Percentiles rank a stretch among this genome's conserved stretches.
phyloP scores from a whole-genome alignment of 2,888 invertebrate genomes.

The Amphipyra tragopoginis region DNA sequence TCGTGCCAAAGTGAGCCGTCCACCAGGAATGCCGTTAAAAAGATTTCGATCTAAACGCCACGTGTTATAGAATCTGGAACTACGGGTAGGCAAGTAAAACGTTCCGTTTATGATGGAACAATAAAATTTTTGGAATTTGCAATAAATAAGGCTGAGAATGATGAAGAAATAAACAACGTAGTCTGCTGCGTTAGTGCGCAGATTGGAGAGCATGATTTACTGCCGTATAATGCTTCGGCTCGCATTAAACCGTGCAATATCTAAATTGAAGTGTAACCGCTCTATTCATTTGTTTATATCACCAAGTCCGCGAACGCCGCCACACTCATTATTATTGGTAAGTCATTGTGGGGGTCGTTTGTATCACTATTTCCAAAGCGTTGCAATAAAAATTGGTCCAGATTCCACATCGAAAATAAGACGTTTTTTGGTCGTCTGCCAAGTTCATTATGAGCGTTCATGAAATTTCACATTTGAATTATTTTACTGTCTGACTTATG shows the following conservation, averaged over 20 bases:
- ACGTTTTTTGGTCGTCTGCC: slow-evolving; percentile 89
- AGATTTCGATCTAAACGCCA: slow-evolving; percentile 76
- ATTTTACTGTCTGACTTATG: slow-evolving; percentile 90
- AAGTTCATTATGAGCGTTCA: slow-evolving; percentile 90
- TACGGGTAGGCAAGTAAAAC: slow-evolving; percentile 66
- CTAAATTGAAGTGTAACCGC: slow-evolving; percentile 58
- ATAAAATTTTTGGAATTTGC: slow-evolving; percentile 79
- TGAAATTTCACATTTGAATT: slow-evolving; percentile 90
- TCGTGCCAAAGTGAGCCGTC: slow-evolving; percentile 72
- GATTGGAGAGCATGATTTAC: slow-evolving; percentile 69
- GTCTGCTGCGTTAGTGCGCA: slow-evolving; percentile 63
- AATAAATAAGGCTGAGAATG: slow-evolving; percentile 75
- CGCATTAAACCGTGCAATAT: slow-evolving; percentile 59
- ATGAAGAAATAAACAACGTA: slow-evolving; percentile 75
- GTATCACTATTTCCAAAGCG: slow-evolving; percentile 86
- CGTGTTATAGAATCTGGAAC: slow-evolving; percentile 72
- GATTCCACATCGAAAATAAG: slow-evolving; percentile 90
- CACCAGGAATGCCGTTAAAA: slow-evolving; percentile 79
- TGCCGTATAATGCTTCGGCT: slow-evolving; percentile 60
- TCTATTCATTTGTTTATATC: slow-evolving; percentile 55
- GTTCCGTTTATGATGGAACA: slow-evolving; percentile 71
- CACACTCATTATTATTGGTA: slow-evolving; percentile 71
- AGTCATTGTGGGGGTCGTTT: slow-evolving; percentile 79
- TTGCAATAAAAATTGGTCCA: slow-evolving; percentile 90
- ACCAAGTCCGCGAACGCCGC: slow-evolving; percentile 21